phyloP scores from a whole-genome alignment of 2,888 invertebrate genomes.

The Leucoma salicis region DNA sequence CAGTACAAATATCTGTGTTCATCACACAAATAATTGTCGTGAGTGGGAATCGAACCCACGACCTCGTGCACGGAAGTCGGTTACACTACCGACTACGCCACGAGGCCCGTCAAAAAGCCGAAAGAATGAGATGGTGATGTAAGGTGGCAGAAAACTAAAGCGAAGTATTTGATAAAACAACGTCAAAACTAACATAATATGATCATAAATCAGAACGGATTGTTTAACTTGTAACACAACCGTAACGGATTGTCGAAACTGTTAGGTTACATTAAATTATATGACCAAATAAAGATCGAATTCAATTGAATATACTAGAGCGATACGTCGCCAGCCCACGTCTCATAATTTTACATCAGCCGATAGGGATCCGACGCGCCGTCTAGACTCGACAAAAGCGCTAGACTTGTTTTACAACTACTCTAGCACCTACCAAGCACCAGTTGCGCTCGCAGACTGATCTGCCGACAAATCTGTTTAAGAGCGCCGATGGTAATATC shows the following conservation, averaged over 20 bases:
- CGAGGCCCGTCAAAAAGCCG: too few relatives aligned
- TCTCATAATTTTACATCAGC: slow-evolving; percentile 74
- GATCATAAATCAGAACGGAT: too few relatives aligned
- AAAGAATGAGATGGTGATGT: too few relatives aligned
- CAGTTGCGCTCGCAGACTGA: slow-evolving; percentile 41
- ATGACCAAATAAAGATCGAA: slow-evolving; percentile 44
- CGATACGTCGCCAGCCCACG: slow-evolving; percentile 49
- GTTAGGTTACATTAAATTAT: background rate
- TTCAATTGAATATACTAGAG: slow-evolving; percentile 51
- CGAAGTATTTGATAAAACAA: too few relatives aligned
- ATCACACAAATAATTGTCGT: too few relatives aligned
- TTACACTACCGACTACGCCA: too few relatives aligned
- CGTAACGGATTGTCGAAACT: slow-evolving; percentile 2
- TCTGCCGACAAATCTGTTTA: slow-evolving; percentile 57
- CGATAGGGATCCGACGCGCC: slow-evolving; percentile 69
- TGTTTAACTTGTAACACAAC: slow-evolving; percentile 8
- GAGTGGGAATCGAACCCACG: too few relatives aligned
- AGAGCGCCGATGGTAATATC: slow-evolving; percentile 48
- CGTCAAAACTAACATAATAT: too few relatives aligned
- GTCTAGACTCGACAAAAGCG: slow-evolving; percentile 74
- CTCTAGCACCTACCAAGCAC: slow-evolving; percentile 37
- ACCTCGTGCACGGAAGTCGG: too few relatives aligned
- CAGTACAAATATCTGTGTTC: too few relatives aligned
- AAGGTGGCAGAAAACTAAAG: too few relatives aligned
- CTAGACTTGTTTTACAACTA: slow-evolving; percentile 66